These are phyloP conservation scores for Acleris emargana DNA, from an alignment of 2,888 invertebrate genomes.

Conservation along the genomic window DNA sequence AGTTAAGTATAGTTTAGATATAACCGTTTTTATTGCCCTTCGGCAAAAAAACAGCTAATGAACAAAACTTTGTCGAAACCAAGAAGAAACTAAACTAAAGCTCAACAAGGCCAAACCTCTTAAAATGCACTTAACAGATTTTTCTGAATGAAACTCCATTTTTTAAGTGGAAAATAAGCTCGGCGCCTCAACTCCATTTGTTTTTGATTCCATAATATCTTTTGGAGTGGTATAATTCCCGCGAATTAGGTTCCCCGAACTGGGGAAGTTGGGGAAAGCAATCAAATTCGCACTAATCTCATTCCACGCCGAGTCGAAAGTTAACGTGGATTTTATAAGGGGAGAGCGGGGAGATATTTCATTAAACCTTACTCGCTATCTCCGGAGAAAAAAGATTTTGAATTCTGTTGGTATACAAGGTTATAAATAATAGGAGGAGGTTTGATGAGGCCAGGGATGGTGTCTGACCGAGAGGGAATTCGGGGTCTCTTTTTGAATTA, in stretches of 20 bases:
- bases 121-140: not conserved
- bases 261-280: constrained; percentile 10
- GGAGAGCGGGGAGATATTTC: constrained; percentile 22
- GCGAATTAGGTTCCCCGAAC: constrained; percentile 5
- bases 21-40: not conserved
- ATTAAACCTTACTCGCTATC: constrained; percentile 19
- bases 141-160: not conserved
- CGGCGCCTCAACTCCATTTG: constrained; percentile 17
- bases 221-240: constrained; percentile 13
- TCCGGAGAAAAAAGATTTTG: constrained; percentile 14
- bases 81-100: not conserved
- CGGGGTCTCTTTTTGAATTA: constrained; percentile 1
- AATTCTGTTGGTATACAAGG: constrained; percentile 4
- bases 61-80: not conserved
- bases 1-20: no score
- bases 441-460: not conserved
- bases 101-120: not conserved
- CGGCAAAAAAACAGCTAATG: not conserved
- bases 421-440: not conserved
- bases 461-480: not conserved
- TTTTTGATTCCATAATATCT: constrained; percentile 17
- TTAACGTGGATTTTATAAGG: constrained; percentile 29
- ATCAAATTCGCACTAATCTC: constrained; percentile 35
- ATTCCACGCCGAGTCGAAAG: constrained; percentile 25
- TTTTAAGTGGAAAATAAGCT: constrained; percentile 9